phyloP scores from a whole-genome alignment of 2,797 vertebrate species.

The Cuculus canorus region DNA sequence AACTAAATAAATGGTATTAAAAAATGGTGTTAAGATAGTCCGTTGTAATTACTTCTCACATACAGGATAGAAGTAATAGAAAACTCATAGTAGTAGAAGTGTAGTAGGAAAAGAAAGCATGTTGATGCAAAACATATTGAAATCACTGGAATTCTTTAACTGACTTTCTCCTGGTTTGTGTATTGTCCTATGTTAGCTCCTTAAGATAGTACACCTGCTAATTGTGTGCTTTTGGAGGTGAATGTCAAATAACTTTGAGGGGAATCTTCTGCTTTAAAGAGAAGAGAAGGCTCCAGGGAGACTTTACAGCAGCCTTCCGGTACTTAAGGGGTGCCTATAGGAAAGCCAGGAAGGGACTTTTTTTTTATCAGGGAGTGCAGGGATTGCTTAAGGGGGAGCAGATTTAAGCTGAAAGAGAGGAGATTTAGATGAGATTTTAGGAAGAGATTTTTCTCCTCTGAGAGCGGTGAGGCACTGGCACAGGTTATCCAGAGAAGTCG shows the following conservation, averaged over 20 bases:
- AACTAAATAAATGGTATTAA: background rate
- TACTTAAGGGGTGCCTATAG: too few relatives aligned
- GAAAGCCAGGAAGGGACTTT: too few relatives aligned
- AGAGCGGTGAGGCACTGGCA: too few relatives aligned
- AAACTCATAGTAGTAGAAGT: background rate
- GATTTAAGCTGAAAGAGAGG: too few relatives aligned
- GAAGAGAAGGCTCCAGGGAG: too few relatives aligned
- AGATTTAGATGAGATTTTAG: too few relatives aligned
- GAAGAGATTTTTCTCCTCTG: too few relatives aligned
- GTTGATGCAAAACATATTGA: background rate
- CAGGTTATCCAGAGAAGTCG: too few relatives aligned
- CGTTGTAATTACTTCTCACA: background rate
- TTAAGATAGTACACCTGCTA: background rate
- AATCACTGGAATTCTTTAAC: background rate
- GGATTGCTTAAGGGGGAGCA: too few relatives aligned
- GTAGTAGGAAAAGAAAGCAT: background rate
- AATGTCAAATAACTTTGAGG: background rate
- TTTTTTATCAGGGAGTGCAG: too few relatives aligned
- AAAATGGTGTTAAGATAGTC: background rate
- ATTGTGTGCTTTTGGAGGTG: background rate
- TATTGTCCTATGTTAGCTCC: background rate
- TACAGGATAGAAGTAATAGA: background rate
- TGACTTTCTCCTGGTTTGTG: background rate
- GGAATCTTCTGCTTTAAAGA: background rate
- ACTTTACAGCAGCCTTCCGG: too few relatives aligned